These are phyloP conservation scores for Bombus confusus DNA, from an alignment of 1,140 invertebrate genomes.

Conservation along the genomic window DNA sequence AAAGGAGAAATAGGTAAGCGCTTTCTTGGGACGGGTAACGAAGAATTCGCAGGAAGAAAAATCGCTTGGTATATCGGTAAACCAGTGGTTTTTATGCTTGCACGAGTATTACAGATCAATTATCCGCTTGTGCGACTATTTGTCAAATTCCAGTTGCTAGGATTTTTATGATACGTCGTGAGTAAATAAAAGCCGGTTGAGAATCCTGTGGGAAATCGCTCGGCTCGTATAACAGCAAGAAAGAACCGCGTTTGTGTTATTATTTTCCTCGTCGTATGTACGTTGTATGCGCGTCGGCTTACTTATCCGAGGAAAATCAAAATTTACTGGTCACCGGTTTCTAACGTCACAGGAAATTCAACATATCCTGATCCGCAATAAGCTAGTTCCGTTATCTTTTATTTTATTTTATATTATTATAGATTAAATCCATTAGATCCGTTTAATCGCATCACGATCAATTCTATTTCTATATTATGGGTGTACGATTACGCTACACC, in stretches of 20 bases:
- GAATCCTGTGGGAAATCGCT: constrained; percentile 43
- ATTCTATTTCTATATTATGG: too few relatives aligned
- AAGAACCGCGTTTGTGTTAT: background rate
- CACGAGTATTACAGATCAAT: background rate
- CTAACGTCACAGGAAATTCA: background rate
- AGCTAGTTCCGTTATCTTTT: background rate
- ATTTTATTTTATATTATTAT: too few relatives aligned
- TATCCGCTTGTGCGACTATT: background rate
- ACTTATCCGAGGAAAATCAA: constrained; percentile 3
- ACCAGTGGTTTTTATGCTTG: background rate
- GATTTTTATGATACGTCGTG: constrained; percentile 2
- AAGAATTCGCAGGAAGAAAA: background rate
- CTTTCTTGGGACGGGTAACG: background rate
- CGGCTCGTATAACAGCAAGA: constrained; percentile 19
- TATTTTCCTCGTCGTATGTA: background rate
- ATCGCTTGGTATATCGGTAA: background rate
- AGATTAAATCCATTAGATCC: too few relatives aligned
- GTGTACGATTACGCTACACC: too few relatives aligned
- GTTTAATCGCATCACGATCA: background rate
- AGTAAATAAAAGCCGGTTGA: constrained; percentile 18
- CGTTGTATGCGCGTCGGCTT: background rate
- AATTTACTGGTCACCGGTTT: background rate
- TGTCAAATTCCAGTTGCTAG: constrained; percentile 6
- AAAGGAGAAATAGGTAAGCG: background rate
- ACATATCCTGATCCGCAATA: background rate